These are phyloP conservation scores for Centropristis striata DNA, from an alignment of 2,113 vertebrate species.

Conservation along the genomic window DNA sequence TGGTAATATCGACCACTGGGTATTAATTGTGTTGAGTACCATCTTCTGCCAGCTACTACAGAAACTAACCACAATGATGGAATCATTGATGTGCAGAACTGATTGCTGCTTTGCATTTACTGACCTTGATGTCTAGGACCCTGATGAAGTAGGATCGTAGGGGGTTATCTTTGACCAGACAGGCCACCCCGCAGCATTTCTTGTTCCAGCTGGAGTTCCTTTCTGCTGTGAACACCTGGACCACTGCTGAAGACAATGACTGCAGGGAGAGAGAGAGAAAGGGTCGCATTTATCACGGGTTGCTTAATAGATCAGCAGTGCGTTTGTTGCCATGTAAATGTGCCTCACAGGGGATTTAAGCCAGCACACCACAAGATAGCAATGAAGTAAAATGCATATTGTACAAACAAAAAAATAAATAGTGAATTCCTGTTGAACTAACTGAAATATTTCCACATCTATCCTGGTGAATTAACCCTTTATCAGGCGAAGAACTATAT, in stretches of 20 bases:
- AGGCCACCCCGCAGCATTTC: slow-evolving; percentile 95
- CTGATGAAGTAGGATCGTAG: slow-evolving; percentile 97
- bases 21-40: not conserved
- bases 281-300: not conserved
- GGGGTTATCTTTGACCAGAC: slow-evolving; percentile 97
- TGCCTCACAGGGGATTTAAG: slow-evolving; percentile 5
- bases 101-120: slow-evolving; percentile 14
- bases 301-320: not conserved
- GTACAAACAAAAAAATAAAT: too few species aligned
- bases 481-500: too few species aligned
- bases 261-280: slow-evolving; percentile 67
- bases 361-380: not conserved
- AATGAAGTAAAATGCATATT: not conserved
- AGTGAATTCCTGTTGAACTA: not conserved
- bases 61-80: not conserved
- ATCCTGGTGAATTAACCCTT: too few species aligned
- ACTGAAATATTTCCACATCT: not conserved
- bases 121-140: slow-evolving; percentile 95
- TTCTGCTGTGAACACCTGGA: slow-evolving; percentile 93
- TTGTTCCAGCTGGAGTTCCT: slow-evolving; percentile 93
- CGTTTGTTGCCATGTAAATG: not conserved
- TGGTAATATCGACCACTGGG: not conserved
- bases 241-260: slow-evolving; percentile 93
- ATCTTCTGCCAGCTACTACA: not conserved
- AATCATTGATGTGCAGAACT: not conserved